These are phyloP conservation scores for Alligator mississippiensis DNA, from an alignment of 2,113 vertebrate species.

Conservation along the genomic window DNA sequence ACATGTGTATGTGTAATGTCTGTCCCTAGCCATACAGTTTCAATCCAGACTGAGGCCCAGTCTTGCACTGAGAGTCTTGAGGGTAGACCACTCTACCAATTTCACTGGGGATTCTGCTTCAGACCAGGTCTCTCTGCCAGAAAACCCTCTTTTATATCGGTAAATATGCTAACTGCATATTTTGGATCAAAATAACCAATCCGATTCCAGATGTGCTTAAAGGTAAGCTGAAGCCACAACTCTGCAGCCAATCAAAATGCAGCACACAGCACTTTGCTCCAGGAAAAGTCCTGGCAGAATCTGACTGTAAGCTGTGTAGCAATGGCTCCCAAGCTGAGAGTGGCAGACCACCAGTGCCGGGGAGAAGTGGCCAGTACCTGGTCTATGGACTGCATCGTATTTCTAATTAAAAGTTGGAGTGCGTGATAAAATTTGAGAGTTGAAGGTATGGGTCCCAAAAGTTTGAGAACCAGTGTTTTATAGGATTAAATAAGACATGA, in stretches of 20 bases:
- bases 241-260: neutral
- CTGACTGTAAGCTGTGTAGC: too few relatives aligned
- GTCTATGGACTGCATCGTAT: too few relatives aligned
- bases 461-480: neutral
- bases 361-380: too few relatives aligned
- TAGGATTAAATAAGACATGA: neutral
- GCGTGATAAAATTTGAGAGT: too few relatives aligned
- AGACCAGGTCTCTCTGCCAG: neutral
- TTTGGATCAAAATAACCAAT: conserved; percentile 37
- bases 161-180: neutral
- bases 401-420: too few relatives aligned
- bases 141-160: neutral
- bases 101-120: neutral
- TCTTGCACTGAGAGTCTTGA: fast-evolving
- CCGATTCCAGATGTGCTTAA: neutral
- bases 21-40: neutral
- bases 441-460: too few relatives aligned
- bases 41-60: neutral
- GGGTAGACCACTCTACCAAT: fast-evolving
- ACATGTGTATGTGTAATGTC: too few relatives aligned
- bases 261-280: neutral
- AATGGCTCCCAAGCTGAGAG: too few relatives aligned
- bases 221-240: conserved; percentile 12
- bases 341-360: too few relatives aligned
- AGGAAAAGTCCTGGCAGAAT: neutral